Evolutionary conservation across 2,797 vertebrate species (phyloP), one percentile per base, ranked within the genome.

Genomic region (Pseudomugil gertrudae): DNA sequence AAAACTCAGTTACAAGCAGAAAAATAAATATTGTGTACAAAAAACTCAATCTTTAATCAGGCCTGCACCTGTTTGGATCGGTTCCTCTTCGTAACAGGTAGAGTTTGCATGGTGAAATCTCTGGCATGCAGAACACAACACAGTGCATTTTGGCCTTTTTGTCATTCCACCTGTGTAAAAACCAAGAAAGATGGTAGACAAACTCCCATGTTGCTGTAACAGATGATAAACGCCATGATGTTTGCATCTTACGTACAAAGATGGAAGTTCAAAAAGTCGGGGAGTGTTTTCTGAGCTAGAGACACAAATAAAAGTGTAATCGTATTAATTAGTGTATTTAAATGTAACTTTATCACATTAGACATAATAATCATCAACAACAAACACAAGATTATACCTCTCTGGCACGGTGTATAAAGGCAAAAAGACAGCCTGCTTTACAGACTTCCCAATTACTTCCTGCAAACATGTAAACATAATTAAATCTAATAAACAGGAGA

Each of bases 401-500:
- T 93, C 92, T 63, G 94, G 84, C 40, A 94, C 87, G 32, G 86
- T 93, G 86, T 98, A 99, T 10, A 99, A 91, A 21, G 92, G 88
- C 74, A 98, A 85, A 80, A 94, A 94, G 61, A 93, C 72, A 7
- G 95, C 95, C 87, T 95, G 95, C 79, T 88, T 95, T 53, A 99
- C 94, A 0, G 98, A 97, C 77, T 91, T 95, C 30, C 98, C 97
- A 84, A 99, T 98, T 24, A 98, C 92, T 89, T 97, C 95, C 98
- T 99, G 89, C 64, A 79, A 80, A 84, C 1, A 83, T 1, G 84
- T 9, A 2, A 50, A 64, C 38, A 85, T 15, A 80, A 63, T 43
- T 29, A n/a, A 43, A 27, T 29, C 24, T 52, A 23, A 21, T 21
- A 9, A 47, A 38, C 8, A 43, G 52, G 0, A 29, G 29, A 17